Conservation (phyloP, 2,113 vertebrate genomes). For the Clupea harengus region DNA sequence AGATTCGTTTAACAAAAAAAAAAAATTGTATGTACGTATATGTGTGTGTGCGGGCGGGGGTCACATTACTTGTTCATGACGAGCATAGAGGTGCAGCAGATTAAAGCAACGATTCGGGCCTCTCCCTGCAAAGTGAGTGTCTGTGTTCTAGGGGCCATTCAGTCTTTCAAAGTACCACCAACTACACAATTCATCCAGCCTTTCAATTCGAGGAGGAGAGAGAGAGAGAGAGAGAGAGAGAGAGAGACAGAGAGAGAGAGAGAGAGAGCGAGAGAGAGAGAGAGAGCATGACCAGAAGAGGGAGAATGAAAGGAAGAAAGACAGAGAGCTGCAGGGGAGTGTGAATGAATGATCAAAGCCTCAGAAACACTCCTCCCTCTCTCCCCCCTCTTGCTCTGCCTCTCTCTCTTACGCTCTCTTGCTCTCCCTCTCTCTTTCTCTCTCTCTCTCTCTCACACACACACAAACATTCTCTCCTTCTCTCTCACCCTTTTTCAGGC, state of each 20-base stretch:
- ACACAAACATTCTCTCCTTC: not conserved
- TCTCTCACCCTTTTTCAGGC: not conserved
- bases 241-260: too few species aligned
- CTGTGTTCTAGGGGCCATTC: not conserved
- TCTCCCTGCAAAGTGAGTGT: not conserved
- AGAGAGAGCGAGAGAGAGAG: not conserved
- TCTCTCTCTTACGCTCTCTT: not conserved
- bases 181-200: slow-evolving; percentile 10
- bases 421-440: not conserved
- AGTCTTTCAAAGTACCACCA: slow-evolving; percentile 1
- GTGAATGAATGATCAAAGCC: slow-evolving; percentile 15
- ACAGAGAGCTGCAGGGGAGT: not conserved
- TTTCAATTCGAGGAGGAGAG: not conserved
- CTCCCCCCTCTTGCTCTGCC: not conserved
- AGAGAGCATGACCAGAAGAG: not conserved
- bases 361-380: not conserved
- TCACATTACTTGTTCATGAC: not conserved
- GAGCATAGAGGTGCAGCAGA: not conserved
- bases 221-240: not conserved
- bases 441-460: not conserved
- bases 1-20: slow-evolving; percentile 3
- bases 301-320: not conserved
- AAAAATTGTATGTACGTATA: slow-evolving; percentile 4
- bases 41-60: not conserved
- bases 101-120: not conserved